Conservation (phyloP, 2,888 invertebrate species). For the Octonoba sinensis region DNA sequence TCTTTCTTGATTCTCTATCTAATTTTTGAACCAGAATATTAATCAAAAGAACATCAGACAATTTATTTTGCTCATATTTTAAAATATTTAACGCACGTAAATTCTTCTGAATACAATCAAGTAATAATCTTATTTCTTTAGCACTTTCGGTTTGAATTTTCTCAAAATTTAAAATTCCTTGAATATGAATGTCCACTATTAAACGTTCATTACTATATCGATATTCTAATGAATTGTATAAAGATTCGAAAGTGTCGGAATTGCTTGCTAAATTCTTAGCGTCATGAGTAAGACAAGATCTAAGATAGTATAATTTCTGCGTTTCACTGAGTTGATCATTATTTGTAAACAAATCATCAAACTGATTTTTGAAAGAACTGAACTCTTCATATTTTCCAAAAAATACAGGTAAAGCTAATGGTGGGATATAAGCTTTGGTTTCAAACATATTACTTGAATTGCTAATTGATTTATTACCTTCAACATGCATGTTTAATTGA, state of each 20-base stretch:
- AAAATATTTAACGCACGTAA: slow-evolving; percentile 4
- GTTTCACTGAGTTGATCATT: neutral
- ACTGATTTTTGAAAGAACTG: neutral
- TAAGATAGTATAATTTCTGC: neutral
- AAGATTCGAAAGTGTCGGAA: neutral
- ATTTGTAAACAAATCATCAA: slow-evolving; percentile 13
- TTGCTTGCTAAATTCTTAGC: slow-evolving; percentile 12
- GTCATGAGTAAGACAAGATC: neutral
- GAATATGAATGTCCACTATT: slow-evolving; percentile 9
- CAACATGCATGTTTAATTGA: too few species aligned
- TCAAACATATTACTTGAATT: neutral
- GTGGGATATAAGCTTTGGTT: slow-evolving; percentile 1
- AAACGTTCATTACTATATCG: neutral
- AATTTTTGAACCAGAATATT: slow-evolving; percentile 13
- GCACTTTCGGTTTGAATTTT: slow-evolving; percentile 10
- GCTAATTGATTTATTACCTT: too few species aligned
- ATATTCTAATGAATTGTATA: slow-evolving; percentile 12
- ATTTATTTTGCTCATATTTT: neutral
- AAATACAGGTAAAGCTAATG: neutral
- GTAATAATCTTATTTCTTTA: neutral
- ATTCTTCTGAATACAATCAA: slow-evolving; percentile 10
- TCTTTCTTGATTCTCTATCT: slow-evolving; percentile 1
- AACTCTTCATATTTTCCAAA: slow-evolving; percentile 1
- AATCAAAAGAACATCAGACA: neutral
- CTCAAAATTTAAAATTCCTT: neutral